Base-by-base conservation (phyloP, 2,888 invertebrate genomes). In the Thymelicus sylvestris region DNA sequence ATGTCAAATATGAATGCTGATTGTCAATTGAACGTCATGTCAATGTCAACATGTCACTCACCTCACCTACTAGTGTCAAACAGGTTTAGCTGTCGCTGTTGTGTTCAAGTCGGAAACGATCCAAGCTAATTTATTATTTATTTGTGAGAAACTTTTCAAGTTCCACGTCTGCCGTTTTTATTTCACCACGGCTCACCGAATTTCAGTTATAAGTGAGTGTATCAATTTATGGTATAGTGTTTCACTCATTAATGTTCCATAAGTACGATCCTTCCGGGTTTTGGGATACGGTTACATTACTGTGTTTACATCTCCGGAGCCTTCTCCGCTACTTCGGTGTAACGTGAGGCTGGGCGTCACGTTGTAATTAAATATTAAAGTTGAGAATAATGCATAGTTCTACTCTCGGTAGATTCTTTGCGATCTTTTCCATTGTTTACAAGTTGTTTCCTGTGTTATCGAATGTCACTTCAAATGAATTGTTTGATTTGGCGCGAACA, bases 51-150 rank as follows among this genome's bases (percentile, higher is more conserved):
- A 76, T 75, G 50, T 50, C 50, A 50, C n/a, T n/a, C 19, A 44
- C 31, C n/a, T n/a, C 19, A 44, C 31, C 13, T 47, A 19, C 15
- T 52, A 78, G 73, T 78, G 81, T 82, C 82, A 82, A 80, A 80
- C 73, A 75, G 76, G 77, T 79, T 72, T 74, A 19, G 59, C 69
- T 62, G 76, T 79, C 83, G 81, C 81, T 87, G 80, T 88, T 92
- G 90, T 91, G 86, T 86, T 90, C 90, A 91, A 91, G 89, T 85
- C 86, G 81, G 87, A 88, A 84, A 86, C 81, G 82, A 88, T 82
- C 88, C 90, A 91, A 92, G 91, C 92, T 88, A 89, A 90, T 91
- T 87, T 91, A 90, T 91, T 91, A 92, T 91, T 92, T 89, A 91
- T 80, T 89, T 86, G 84, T 73, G 80, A 86, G 83, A 83, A 88